A percentile compares a stretch with the other conserved stretches of the same genome.
These are phyloP conservation scores for Ochropleura plecta DNA, from an alignment of 2,888 invertebrate genomes.

Conservation along the genomic window DNA sequence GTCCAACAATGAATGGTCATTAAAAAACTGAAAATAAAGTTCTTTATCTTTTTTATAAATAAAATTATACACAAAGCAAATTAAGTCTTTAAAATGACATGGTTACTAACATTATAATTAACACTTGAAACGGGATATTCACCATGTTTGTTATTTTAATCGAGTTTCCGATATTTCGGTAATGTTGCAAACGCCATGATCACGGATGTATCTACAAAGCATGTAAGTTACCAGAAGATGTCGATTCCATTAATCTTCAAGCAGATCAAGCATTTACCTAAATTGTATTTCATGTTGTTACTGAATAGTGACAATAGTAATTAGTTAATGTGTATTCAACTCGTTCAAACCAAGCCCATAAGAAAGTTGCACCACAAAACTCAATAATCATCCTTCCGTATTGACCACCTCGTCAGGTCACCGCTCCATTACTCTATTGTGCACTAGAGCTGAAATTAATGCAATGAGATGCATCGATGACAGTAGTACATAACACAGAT, in stretches of 20 bases:
- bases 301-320: slow-evolving; percentile 1
- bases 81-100: no score
- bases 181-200: no score
- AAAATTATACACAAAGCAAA: no score
- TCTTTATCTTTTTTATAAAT: no score
- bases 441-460: slow-evolving; percentile 42
- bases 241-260: neutral
- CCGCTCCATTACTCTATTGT: slow-evolving; percentile 20
- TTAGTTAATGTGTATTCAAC: slow-evolving; percentile 2
- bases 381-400: slow-evolving; percentile 11
- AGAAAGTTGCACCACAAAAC: slow-evolving; percentile 11
- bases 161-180: no score
- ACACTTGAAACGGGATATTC: no score
- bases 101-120: no score
- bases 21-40: no score
- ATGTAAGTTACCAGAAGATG: no score
- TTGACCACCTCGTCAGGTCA: slow-evolving; percentile 9
- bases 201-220: no score
- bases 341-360: neutral
- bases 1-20: neutral
- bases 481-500: slow-evolving; percentile 56
- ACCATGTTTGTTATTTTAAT: no score
- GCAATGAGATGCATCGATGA: slow-evolving; percentile 45
- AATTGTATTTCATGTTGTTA: neutral
- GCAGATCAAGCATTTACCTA: neutral